A percentile compares a stretch with the other conserved stretches of the same genome.
These are phyloP conservation scores for Phalacrocorax brasilianus DNA, from an alignment of 2,113 vertebrate genomes.

Conservation along the genomic window DNA sequence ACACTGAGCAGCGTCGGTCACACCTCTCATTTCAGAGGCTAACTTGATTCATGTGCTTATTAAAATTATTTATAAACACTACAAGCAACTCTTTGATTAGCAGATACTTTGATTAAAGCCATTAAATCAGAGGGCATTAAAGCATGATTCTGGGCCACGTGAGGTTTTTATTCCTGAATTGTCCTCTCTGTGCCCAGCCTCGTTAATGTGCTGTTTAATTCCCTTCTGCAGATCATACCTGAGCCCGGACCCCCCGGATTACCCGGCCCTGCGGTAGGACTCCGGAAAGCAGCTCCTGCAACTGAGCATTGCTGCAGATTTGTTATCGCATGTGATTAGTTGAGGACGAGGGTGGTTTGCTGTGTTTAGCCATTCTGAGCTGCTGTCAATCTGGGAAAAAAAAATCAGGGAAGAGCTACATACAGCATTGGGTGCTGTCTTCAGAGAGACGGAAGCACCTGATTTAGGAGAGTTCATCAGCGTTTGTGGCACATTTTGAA, in stretches of 20 bases:
- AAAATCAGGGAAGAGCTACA: neutral
- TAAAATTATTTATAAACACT: neutral
- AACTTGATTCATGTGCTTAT: neutral
- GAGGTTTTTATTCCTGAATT: neutral
- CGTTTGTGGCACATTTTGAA: neutral
- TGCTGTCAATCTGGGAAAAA: neutral
- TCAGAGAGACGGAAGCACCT: neutral
- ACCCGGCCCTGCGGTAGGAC: slow-evolving; percentile 81
- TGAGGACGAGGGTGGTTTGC: neutral
- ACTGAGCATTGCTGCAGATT: neutral
- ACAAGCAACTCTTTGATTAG: neutral
- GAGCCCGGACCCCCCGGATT: slow-evolving; percentile 89
- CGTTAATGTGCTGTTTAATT: neutral
- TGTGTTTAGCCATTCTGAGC: neutral
- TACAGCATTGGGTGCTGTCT: neutral
- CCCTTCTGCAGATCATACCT: slow-evolving; percentile 85
- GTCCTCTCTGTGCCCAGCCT: neutral
- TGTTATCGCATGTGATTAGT: neutral
- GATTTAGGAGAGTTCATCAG: neutral
- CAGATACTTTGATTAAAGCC: neutral
- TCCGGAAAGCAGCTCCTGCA: neutral
- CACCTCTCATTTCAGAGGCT: neutral
- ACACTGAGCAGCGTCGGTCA: neutral
- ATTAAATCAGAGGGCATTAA: neutral
- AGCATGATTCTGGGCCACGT: neutral